These are phyloP conservation scores for Melanotaenia boesemani DNA, from an alignment of 2,797 vertebrate species.

Conservation along the genomic window DNA sequence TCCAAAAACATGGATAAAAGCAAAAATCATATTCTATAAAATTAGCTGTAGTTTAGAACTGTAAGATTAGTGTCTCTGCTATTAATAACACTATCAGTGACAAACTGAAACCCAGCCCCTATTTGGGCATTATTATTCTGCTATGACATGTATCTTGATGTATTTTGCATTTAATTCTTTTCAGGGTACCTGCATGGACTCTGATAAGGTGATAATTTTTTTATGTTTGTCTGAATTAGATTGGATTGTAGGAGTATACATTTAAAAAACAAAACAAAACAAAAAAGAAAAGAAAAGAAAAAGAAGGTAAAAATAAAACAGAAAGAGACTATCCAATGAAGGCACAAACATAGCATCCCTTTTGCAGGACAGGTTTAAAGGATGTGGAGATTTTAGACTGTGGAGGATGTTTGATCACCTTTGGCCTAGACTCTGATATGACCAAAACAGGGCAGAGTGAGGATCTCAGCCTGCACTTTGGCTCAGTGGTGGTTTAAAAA, in stretches of 20 bases:
- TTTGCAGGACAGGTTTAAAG: neutral
- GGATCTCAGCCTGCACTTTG: slow-evolving; percentile 19
- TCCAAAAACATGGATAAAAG: no score
- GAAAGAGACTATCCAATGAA: neutral
- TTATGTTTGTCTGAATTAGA: neutral
- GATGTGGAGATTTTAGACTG: neutral
- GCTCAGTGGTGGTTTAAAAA: slow-evolving; percentile 9
- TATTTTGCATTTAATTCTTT: neutral
- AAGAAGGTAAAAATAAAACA: neutral
- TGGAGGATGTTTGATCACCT: slow-evolving; percentile 12
- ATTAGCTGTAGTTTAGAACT: no score
- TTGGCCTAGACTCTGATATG: slow-evolving; percentile 18
- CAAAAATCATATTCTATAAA: no score
- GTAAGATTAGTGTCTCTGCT: no score
- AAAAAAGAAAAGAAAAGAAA: neutral
- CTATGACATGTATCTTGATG: no score
- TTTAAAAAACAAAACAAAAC: fast-evolving
- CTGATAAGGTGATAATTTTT: neutral
- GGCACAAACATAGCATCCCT: neutral
- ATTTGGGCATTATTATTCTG: no score
- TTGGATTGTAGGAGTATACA: neutral
- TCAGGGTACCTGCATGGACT: neutral
- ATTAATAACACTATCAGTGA: no score
- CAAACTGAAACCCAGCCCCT: no score
- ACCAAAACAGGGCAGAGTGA: slow-evolving; percentile 31